Evolutionary conservation across 2,113 vertebrate species (phyloP).

Genomic region (Oostethus manadensis): DNA sequence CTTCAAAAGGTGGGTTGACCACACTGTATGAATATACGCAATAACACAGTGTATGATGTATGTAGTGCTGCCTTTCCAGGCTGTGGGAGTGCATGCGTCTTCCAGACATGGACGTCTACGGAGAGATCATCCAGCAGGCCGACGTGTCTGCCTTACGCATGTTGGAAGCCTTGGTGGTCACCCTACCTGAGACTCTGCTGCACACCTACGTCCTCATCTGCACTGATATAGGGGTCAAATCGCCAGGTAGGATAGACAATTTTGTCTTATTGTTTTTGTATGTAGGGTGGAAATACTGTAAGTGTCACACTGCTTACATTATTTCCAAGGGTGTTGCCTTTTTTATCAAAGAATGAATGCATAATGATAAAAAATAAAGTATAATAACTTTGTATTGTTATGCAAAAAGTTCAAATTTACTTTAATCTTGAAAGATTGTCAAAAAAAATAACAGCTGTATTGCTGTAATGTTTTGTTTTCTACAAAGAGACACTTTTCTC

Average conservation of each 20-base stretch:
- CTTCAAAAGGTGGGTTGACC: constrained; percentile 74
- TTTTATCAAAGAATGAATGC: too few relatives aligned
- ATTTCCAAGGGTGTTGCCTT: too few relatives aligned
- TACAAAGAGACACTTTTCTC: too few relatives aligned
- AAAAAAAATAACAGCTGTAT: too few relatives aligned
- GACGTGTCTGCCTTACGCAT: constrained; percentile 74
- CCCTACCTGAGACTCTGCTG: constrained; percentile 78
- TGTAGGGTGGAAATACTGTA: not conserved
- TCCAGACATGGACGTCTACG: constrained; percentile 6
- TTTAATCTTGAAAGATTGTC: too few relatives aligned
- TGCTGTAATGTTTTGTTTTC: too few relatives aligned
- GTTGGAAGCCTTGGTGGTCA: constrained; percentile 78
- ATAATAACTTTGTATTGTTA: too few relatives aligned
- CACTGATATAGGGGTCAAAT: constrained; percentile 60
- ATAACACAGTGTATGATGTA: not conserved
- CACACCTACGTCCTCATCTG: constrained; percentile 74
- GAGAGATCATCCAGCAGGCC: constrained; percentile 68
- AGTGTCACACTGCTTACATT: too few relatives aligned
- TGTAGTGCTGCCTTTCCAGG: constrained; percentile 49
- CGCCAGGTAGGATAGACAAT: constrained; percentile 55
- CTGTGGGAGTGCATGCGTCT: constrained; percentile 67
- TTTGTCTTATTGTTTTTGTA: not conserved
- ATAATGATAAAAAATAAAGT: too few relatives aligned
- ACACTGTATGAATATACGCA: not conserved
- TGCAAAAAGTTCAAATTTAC: too few relatives aligned